Evolutionary conservation across 2,797 vertebrate genomes (phyloP), one percentile per base, ranked within the genome.

Genomic region (Echiichthys vipera): DNA sequence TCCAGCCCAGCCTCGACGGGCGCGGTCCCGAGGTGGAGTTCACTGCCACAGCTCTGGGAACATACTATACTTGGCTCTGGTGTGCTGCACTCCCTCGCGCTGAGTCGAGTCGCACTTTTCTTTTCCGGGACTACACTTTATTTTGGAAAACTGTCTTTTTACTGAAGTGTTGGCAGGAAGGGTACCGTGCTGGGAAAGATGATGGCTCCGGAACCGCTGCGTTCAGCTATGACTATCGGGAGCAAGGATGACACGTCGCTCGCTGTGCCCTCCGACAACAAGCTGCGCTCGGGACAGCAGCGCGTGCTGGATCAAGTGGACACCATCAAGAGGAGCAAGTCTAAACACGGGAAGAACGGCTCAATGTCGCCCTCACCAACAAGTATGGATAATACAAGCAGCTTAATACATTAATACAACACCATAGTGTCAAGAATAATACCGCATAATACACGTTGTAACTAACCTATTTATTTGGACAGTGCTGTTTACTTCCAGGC

Each of bases 271-370:
- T 92, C 91, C 2, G 94, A 95, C 71, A 22, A 53, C 37, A 83
- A 62, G 9, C 69, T 90, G 73, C 81, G 80, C 81, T 50, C 82
- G 1, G 92, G 94, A 9, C 85, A 90, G 37, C 91, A 84, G 83
- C 93, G 94, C 50, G 94, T 95, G 12, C 85, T 93, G 62, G 83
- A 89, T 15, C 94, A 95, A 53, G 94, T 95, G 24, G 59, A 87
- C 81, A 89, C 74, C 71, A 85, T 95, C 30, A 94, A 93, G 71
- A 89, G 93, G 73, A 82, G 64, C 87, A 92, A 89, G 75, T 90
- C 90, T n/a, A 93, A 74, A 63, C 65, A 32, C 0, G 57, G 51
- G 11, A 91, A 49, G 62, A 90, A 30, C 55, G 81, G 69, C 59
- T 7, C 81, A 0, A 0, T 27, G 9, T 77, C 89, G 3, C 50